Percentiles rank a stretch among this genome's conserved stretches.
Conservation (phyloP, 2,888 invertebrate genomes). For the Marronus borbonicus region DNA sequence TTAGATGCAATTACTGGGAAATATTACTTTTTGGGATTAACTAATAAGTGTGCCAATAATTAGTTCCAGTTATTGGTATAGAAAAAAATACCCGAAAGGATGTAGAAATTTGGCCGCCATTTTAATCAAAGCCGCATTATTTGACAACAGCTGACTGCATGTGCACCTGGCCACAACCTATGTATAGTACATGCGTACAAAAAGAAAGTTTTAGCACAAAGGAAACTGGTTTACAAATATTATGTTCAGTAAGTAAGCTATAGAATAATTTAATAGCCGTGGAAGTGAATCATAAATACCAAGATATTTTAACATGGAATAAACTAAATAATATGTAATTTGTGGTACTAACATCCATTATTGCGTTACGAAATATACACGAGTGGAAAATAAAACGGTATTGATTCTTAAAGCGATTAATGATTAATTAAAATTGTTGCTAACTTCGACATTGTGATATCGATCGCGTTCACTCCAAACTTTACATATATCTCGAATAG, state of each 20-base stretch:
- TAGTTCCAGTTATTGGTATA: too few species aligned
- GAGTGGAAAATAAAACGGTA: not conserved
- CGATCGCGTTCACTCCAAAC: not conserved
- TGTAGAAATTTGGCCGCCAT: constrained; percentile 18
- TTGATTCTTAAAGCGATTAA: constrained; percentile 1
- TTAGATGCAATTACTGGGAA: too few species aligned
- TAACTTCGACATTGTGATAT: constrained; percentile 1
- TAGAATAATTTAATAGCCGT: not conserved
- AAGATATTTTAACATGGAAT: not conserved
- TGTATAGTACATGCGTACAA: constrained; percentile 1
- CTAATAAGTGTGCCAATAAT: too few species aligned
- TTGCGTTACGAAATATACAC: not conserved
- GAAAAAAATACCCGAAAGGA: too few species aligned
- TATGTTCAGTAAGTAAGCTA: not conserved
- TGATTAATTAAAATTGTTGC: constrained; percentile 27
- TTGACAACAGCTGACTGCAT: constrained; percentile 35
- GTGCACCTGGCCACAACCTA: constrained; percentile 37
- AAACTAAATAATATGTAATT: not conserved
- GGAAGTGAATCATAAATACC: not conserved
- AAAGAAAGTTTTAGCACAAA: constrained; percentile 40
- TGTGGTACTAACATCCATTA: not conserved
- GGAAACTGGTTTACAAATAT: constrained; percentile 37
- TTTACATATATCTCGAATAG: constrained; percentile 12
- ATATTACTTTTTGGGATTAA: too few species aligned
- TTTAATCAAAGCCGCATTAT: constrained; percentile 34